Percentiles rank a stretch among this genome's conserved stretches.
phyloP scores from a whole-genome alignment of 2,888 invertebrate genomes.

The Chydorus sphaericus region DNA sequence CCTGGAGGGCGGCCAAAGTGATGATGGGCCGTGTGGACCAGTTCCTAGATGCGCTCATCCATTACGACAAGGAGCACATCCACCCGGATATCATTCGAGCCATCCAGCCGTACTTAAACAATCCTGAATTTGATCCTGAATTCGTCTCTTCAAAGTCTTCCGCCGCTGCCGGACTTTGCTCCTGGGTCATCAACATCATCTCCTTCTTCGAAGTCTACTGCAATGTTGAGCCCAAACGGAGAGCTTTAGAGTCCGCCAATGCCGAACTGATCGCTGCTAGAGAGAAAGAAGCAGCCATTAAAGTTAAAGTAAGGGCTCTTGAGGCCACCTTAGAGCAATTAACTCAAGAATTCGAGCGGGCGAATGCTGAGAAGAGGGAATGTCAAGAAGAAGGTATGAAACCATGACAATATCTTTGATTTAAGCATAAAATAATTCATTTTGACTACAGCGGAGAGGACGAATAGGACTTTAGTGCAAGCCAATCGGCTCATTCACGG shows the following conservation, averaged over 20 bases:
- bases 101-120: slow-evolving; percentile 81
- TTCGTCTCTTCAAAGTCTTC: slow-evolving; percentile 80
- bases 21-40: slow-evolving; percentile 88
- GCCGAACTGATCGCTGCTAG: slow-evolving; percentile 79
- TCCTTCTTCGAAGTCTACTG: slow-evolving; percentile 63
- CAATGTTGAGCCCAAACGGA: slow-evolving; percentile 88
- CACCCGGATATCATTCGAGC: slow-evolving; percentile 88
- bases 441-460: slow-evolving; percentile 92
- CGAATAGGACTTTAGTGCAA: slow-evolving; percentile 76
- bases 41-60: slow-evolving; percentile 72
- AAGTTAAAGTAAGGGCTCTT: slow-evolving; percentile 71
- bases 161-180: slow-evolving; percentile 80
- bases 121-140: slow-evolving; percentile 89
- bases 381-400: slow-evolving; percentile 14
- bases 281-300: slow-evolving; percentile 71
- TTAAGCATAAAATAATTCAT: too few species aligned
- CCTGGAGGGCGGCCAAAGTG: slow-evolving; percentile 89
- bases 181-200: slow-evolving; percentile 94
- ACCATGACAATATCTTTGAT: too few species aligned
- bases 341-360: slow-evolving; percentile 84
- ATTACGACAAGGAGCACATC: slow-evolving; percentile 92
- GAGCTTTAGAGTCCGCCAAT: slow-evolving; percentile 81
- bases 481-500: slow-evolving; percentile 91
- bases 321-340: slow-evolving; percentile 75
- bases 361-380: slow-evolving; percentile 42